Conservation (phyloP, 1,140 invertebrate genomes). For the Adoxophyes honmai region DNA sequence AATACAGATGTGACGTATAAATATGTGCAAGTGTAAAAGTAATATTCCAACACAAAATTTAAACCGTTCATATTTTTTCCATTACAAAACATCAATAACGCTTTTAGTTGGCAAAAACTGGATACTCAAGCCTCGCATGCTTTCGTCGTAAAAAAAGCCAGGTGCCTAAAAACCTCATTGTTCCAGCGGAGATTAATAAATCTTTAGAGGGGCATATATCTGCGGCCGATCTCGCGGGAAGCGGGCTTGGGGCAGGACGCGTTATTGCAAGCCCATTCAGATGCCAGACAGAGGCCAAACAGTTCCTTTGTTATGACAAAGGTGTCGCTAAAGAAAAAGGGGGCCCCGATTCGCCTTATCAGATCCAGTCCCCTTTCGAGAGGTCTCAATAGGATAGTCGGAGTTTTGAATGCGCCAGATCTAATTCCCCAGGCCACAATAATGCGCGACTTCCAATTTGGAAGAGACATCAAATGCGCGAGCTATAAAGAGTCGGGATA, state of each 20-base stretch:
- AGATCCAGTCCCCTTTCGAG: constrained; percentile 73
- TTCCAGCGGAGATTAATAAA: constrained; percentile 75
- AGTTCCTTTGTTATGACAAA: constrained; percentile 75
- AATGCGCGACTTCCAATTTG: constrained; percentile 59
- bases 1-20: no score
- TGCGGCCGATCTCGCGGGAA: constrained; percentile 70
- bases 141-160: constrained; percentile 65
- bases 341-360: constrained; percentile 72
- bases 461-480: constrained; percentile 42
- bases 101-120: constrained; percentile 61
- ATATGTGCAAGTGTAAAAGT: no score
- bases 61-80: no score
- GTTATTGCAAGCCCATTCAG: constrained; percentile 72
- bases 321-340: constrained; percentile 74
- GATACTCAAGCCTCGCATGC: constrained; percentile 46
- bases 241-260: constrained; percentile 57
- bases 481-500: constrained; percentile 39
- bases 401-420: constrained; percentile 59
- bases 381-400: constrained; percentile 68
- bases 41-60: no score
- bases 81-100: no score
- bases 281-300: constrained; percentile 69
- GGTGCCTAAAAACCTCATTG: constrained; percentile 70
- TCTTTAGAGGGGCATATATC: constrained; percentile 70
- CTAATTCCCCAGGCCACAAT: constrained; percentile 66